A percentile compares a stretch with the other conserved stretches of the same genome.
phyloP scores from a whole-genome alignment of 2,888 invertebrate species.

The Agrenia bidenticulata region DNA sequence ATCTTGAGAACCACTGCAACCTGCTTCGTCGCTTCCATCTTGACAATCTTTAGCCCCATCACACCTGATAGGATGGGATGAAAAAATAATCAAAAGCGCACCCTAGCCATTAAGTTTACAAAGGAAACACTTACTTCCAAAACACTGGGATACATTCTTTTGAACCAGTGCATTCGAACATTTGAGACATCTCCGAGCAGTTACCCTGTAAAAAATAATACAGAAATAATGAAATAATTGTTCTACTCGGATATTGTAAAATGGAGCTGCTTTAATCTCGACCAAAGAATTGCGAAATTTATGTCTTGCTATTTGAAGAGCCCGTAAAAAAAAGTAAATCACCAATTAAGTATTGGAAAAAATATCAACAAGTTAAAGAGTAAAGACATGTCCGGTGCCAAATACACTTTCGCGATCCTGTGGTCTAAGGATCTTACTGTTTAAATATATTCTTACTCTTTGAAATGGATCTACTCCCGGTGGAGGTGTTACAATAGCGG shows the following conservation, averaged over 20 bases:
- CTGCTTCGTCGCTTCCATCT: constrained; percentile 72
- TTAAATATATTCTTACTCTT: not conserved
- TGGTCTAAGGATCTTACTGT: too few relatives aligned
- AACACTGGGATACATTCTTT: constrained; percentile 58
- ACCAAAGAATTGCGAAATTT: too few relatives aligned
- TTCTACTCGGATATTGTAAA: too few relatives aligned
- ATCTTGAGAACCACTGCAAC: constrained; percentile 56
- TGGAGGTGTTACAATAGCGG: constrained; percentile 31
- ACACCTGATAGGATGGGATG: too few relatives aligned
- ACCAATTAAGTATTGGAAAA: too few relatives aligned
- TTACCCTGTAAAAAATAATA: constrained; percentile 34
- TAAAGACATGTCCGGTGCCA: too few relatives aligned
- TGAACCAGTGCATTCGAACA: constrained; percentile 71
- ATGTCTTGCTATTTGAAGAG: too few relatives aligned
- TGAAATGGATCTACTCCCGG: constrained; percentile 10
- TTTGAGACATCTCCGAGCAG: constrained; percentile 62
- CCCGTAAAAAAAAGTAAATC: too few relatives aligned
- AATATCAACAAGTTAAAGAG: too few relatives aligned
- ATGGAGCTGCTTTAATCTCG: too few relatives aligned
- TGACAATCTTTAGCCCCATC: constrained; percentile 65
- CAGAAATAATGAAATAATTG: too few relatives aligned
- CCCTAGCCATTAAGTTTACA: not conserved
- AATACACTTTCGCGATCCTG: too few relatives aligned
- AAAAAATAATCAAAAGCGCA: not conserved
- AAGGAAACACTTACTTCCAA: constrained; percentile 60